A percentile compares a stretch with the other conserved stretches of the same genome.
These are phyloP conservation scores for Drosophila arawakana DNA, from an alignment of 1,140 invertebrate species.

Conservation along the genomic window DNA sequence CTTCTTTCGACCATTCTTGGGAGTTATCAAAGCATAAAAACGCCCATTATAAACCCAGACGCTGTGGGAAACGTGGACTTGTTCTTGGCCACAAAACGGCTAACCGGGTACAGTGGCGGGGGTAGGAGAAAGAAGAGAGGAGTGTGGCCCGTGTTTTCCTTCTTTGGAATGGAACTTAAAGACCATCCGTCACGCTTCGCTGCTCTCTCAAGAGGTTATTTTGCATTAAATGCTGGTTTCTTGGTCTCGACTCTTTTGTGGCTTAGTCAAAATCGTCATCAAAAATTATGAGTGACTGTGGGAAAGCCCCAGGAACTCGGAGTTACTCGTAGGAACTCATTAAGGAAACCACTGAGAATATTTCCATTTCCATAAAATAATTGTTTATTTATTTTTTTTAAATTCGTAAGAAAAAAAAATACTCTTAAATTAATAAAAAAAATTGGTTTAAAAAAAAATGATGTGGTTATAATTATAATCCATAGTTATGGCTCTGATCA, in stretches of 20 bases:
- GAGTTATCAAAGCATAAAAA: constrained; percentile 75
- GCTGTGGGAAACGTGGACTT: constrained; percentile 57
- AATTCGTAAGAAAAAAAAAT: constrained; percentile 29
- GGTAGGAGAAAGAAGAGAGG: not conserved
- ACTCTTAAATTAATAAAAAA: constrained; percentile 40
- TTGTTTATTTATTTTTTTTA: constrained; percentile 27
- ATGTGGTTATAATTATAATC: not conserved
- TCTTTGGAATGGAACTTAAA: constrained; percentile 13
- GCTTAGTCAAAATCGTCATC: constrained; percentile 38
- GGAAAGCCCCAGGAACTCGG: constrained; percentile 18
- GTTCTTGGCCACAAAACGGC: not conserved
- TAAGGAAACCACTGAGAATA: constrained; percentile 4
- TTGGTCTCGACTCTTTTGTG: constrained; percentile 30
- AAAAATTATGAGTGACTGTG: constrained; percentile 45
- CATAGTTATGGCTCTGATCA: constrained; percentile 26
- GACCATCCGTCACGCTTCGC: constrained; percentile 52
- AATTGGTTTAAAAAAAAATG: constrained; percentile 42
- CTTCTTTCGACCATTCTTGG: constrained; percentile 4
- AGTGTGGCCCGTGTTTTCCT: constrained; percentile 7
- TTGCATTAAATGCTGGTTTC: constrained; percentile 60
- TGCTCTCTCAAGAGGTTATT: constrained; percentile 56
- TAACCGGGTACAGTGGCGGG: not conserved
- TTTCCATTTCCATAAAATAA: constrained; percentile 28
- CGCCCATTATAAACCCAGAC: constrained; percentile 62
- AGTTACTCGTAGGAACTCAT: constrained; percentile 13